Conservation (phyloP, 2,113 vertebrate genomes). For the Balaenoptera acutorostrata region DNA sequence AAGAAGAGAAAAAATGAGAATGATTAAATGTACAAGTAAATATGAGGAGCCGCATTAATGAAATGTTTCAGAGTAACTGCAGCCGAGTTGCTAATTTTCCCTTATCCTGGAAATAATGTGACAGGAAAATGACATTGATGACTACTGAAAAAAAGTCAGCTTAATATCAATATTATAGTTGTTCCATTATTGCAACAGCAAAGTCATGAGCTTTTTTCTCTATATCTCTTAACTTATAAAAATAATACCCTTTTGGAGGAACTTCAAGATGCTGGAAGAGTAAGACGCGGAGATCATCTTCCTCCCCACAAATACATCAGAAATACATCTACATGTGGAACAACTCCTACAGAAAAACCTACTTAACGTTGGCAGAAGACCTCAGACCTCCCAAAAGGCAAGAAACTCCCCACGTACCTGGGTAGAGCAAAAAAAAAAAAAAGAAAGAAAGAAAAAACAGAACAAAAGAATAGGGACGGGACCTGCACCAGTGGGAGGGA, state of each 20-base stretch:
- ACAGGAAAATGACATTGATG: background rate
- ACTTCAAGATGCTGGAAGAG: no score
- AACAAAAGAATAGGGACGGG: no score
- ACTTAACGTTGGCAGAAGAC: no score
- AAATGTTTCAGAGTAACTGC: background rate
- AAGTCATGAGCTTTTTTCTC: background rate
- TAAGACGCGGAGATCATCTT: no score
- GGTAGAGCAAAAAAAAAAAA: no score
- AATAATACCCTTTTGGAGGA: background rate
- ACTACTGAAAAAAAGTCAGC: background rate
- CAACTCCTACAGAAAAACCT: no score
- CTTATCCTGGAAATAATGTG: conserved; percentile 8
- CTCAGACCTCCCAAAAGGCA: no score
- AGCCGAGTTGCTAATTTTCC: background rate
- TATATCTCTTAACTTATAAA: background rate
- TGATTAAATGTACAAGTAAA: conserved; percentile 15
- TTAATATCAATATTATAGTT: background rate
- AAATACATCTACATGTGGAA: no score
- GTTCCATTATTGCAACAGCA: background rate
- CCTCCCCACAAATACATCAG: no score
- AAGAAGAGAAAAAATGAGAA: background rate
- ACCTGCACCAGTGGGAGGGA: no score
- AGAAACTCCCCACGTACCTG: no score
- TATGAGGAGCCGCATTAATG: background rate
- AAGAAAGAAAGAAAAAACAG: no score